A percentile compares a stretch with the other conserved stretches of the same genome.
Conservation (phyloP, 2,797 vertebrate genomes). For the Garrulus glandarius region DNA sequence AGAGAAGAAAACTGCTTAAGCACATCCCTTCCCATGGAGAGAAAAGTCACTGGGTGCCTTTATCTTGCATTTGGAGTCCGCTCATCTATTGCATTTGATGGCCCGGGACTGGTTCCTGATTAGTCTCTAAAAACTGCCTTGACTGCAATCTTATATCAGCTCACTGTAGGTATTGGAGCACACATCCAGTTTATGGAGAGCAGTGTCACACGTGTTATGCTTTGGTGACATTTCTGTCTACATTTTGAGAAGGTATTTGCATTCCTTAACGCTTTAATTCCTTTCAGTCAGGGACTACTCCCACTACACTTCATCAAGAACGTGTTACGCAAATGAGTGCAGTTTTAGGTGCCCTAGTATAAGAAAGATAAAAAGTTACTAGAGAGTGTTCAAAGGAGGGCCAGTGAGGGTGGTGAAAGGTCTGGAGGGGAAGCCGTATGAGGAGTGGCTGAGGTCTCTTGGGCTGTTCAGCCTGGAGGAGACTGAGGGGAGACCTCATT, state of each 20-base stretch:
- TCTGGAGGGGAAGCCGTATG: accelerated
- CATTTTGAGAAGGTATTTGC: neutral
- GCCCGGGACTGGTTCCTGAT: neutral
- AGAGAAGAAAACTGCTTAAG: neutral
- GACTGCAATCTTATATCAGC: neutral
- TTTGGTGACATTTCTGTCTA: neutral
- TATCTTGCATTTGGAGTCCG: neutral
- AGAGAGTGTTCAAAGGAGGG: neutral
- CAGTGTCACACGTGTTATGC: neutral
- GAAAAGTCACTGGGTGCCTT: neutral
- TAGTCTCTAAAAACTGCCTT: neutral
- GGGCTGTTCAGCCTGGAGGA: neutral
- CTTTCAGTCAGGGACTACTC: neutral
- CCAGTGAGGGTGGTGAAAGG: neutral
- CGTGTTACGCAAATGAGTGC: neutral
- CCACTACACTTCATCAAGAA: neutral
- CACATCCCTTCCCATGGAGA: neutral
- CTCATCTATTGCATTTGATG: accelerated
- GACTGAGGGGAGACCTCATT: neutral
- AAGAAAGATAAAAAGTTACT: neutral
- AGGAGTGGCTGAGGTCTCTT: accelerated
- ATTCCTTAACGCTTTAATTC: neutral
- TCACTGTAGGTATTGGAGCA: neutral
- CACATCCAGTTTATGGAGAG: neutral
- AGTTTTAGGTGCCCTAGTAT: neutral